Percentiles rank a stretch among this genome's conserved stretches.
Evolutionary conservation across 2,888 invertebrate genomes (phyloP).

Genomic region (Drosophila fulvimacula): DNA sequence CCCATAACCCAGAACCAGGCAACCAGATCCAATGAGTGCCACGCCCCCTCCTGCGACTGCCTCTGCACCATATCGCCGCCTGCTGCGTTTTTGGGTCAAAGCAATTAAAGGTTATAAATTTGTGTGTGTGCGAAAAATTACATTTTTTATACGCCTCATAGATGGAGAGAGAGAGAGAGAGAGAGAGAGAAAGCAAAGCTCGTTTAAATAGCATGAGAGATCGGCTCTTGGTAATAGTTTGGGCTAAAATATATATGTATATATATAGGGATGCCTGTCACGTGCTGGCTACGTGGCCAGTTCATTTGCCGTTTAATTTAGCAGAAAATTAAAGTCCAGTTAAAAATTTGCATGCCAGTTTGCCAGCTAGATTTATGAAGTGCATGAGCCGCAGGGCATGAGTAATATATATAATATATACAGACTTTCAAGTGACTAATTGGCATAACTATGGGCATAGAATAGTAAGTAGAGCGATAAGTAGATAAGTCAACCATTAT

Average conservation of each 20-base stretch:
- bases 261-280: constrained; percentile 39
- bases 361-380: constrained; percentile 68
- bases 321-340: constrained; percentile 79
- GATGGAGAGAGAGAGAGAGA: constrained; percentile 4
- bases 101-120: constrained; percentile 82
- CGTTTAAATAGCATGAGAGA: constrained; percentile 12
- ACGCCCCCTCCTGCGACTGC: not conserved
- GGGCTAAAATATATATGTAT: not conserved
- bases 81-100: constrained; percentile 80
- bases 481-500: no score
- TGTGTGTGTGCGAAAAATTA: constrained; percentile 72
- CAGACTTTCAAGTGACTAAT: not conserved
- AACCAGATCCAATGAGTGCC: constrained; percentile 30
- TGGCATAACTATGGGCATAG: not conserved
- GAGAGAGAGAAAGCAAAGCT: constrained; percentile 2
- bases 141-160: constrained; percentile 44
- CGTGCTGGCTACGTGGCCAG: constrained; percentile 65
- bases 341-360: constrained; percentile 76
- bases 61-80: constrained; percentile 26
- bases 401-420: constrained; percentile 17
- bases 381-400: constrained; percentile 28
- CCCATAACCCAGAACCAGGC: constrained; percentile 24
- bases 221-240: constrained; percentile 15
- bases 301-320: constrained; percentile 78
- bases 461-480: constrained; percentile 1